Evolutionary conservation across 2,797 vertebrate species (phyloP).

Genomic region (Craterocephalus amniculus): DNA sequence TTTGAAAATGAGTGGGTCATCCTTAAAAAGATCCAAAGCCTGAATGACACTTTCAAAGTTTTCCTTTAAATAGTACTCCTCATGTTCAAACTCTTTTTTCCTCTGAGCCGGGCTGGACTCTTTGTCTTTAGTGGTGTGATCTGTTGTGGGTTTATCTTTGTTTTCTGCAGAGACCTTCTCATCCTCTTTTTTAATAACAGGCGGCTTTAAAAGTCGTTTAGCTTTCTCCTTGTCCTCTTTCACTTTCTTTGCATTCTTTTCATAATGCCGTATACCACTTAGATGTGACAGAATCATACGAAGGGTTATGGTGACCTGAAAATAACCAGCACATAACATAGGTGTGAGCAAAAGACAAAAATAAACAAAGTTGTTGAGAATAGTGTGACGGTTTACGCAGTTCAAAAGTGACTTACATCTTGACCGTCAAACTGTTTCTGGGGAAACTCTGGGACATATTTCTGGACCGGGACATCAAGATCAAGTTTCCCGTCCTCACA

Average conservation of each 20-base stretch:
- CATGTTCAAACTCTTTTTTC: slow-evolving; percentile 90
- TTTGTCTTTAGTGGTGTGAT: slow-evolving; percentile 66
- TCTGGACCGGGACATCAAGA: slow-evolving; percentile 92
- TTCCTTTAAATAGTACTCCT: slow-evolving; percentile 95
- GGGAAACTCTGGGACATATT: slow-evolving; percentile 96
- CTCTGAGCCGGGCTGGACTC: slow-evolving; percentile 73
- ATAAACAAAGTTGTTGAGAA: neutral
- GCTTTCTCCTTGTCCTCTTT: slow-evolving; percentile 87
- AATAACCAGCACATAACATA: slow-evolving; percentile 3
- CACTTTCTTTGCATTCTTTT: slow-evolving; percentile 92
- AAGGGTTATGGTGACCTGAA: slow-evolving; percentile 91
- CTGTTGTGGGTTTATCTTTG: slow-evolving; percentile 53
- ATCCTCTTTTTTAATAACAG: slow-evolving; percentile 47
- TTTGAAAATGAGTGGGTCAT: slow-evolving; percentile 95
- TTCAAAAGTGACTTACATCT: slow-evolving; percentile 82
- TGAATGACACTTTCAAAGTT: slow-evolving; percentile 90
- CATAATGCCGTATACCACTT: slow-evolving; percentile 97
- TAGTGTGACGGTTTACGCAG: neutral
- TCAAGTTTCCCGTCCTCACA: slow-evolving; percentile 93
- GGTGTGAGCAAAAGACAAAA: neutral
- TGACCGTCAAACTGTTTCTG: slow-evolving; percentile 92
- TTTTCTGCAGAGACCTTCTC: slow-evolving; percentile 71
- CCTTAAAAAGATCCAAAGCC: slow-evolving; percentile 93
- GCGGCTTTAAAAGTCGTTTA: slow-evolving; percentile 81
- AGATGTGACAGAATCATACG: slow-evolving; percentile 93